Base-by-base conservation (phyloP, 2,888 invertebrate species). In the Pemphredon lugubris region DNA sequence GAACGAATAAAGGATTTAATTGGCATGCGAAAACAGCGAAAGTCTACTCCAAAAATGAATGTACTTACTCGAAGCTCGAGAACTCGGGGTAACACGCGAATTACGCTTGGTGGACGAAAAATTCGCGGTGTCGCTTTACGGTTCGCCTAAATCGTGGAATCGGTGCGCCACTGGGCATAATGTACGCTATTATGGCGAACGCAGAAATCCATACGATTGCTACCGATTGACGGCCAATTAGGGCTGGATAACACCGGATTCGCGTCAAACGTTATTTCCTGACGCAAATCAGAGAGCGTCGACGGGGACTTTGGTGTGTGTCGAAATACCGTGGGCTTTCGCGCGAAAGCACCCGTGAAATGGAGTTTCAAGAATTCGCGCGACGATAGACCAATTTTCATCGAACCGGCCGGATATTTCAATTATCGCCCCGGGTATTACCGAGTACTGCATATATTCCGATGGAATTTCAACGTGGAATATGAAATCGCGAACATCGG, bases 401-500 rank as follows among this genome's bases (percentile, higher is more conserved):
- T n/a, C 45, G 21, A 47, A 7, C 32, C n/a, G 18, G 26, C 16
- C 50, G 32, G 40, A 32, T 57, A 65, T 59, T 66, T 45, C 51
- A 66, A 66, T 53, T 69, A 58, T 65, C 59, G 23, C 45, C 30
- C n/a, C 30, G 16, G 40, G 40, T 47, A 40, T 16, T 55, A 48
- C 45, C 13, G 23, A 42, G 18, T 11, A 5, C 20, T 16, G 40
- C 40, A 18, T 14, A 42, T 42, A 42, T 42, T 42, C 16, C 11
- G 40, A 34, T 42, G 51, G 13, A 32, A 32, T 44, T 51, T 51
- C 14, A 34, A n/a, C 39, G 20, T 39, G 13, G 45, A 54, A 45
- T 47, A 11, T 30, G 14, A 30, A 34, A 44, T 23, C n/a, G 23
- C n/a, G 14, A 14, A 20, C 14, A 60, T 51, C 18, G 14, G 32